Evolutionary conservation across 2,797 vertebrate species (phyloP), one percentile per base, ranked within the genome.

Genomic region (Pseudotriccus pelzelni): DNA sequence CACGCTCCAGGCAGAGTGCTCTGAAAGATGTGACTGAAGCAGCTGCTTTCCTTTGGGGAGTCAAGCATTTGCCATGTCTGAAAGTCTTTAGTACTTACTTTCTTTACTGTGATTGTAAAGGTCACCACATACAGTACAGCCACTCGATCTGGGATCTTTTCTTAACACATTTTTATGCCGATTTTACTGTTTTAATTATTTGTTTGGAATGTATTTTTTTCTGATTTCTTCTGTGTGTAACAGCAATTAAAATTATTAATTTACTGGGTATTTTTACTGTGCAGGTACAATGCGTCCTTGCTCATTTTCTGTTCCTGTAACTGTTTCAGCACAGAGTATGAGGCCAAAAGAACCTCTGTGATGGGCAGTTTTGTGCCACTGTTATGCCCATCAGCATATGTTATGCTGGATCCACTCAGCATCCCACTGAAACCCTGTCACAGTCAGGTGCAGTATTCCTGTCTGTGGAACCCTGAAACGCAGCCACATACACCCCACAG

Each of bases 191-290:
- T 90, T 88, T 88, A 95, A 88, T 90, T 94, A 59, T 94, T 75
- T 87, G n/a, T 95, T 92, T 60, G 76, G 91, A 96, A 96, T 96
- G 93, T 94, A 64, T 72, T 89, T 94, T 92, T 92, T 94, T 81
- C 84, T 94, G 41, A 72, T 96, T 95, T 94, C 89, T 94, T 96
- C 80, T 90, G 52, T 93, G 75, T 96, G 70, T 94, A 97, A 95
- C 87, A 95, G 32, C 91, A 90, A 97, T 94, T 95, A 96, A 97
- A 96, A 93, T 72, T 64, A 91, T 93, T 94, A 94, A 94, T 95
- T 96, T 94, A 94, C 95, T 50, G 53, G 4, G 56, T 87, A 50
- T 82, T 87, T 94, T 69, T 94, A 86, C 60, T 68, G 70, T 79
- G 83, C 64, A 77, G 34, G 73, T 81, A 69, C 13, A n/a, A 22